Evolutionary conservation across 2,888 invertebrate genomes (phyloP), one percentile per base, ranked within the genome.

Genomic region (Sipha maydis): DNA sequence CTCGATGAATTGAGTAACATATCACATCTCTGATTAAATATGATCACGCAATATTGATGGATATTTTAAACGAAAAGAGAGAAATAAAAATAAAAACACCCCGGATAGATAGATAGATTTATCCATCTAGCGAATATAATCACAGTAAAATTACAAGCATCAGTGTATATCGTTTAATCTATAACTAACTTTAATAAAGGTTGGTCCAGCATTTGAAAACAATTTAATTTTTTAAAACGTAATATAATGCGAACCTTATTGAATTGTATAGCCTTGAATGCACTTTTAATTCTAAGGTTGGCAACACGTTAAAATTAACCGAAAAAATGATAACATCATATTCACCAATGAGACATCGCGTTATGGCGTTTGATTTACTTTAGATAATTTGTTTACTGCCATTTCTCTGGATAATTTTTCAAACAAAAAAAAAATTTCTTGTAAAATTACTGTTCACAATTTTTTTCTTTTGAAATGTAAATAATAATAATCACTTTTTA

Each of bases 11-110:
- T 11, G 48, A 9, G 9, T 48, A 48, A 48, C 9, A 56, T 21
- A 21, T 56, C 5, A 28, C 76, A 7, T 48, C 7, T 54, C 89
- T 83, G 89, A 90, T 89, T 89, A 89, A 84, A 89, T 85, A 89
- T 90, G 89, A 85, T 90, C 90, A 90, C 90, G 90, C 90, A 90
- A 90, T 91, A 90, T 91, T 90, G 90, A 90, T 90, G 75, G 73
- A 1, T 31, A 19, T 21, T 17, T 28, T 11, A 56, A 4, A 73
- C 21, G 14, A 38, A 38, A 75, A 19, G 19, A 9, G 14, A 48
- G 14, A 1, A 2, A 48, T 14, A 71, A 71, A 69, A 79, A 77
- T 61, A 4, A 31, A 77, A 54, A 54, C 28, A 48, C 48, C 48
- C 48, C 48, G 14, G 14, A 14, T 2, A 14, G 11, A 0, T 2